A percentile compares a stretch with the other conserved stretches of the same genome.
Conservation (phyloP, 2,113 vertebrate species). For the Stegostoma tigrinum region DNA sequence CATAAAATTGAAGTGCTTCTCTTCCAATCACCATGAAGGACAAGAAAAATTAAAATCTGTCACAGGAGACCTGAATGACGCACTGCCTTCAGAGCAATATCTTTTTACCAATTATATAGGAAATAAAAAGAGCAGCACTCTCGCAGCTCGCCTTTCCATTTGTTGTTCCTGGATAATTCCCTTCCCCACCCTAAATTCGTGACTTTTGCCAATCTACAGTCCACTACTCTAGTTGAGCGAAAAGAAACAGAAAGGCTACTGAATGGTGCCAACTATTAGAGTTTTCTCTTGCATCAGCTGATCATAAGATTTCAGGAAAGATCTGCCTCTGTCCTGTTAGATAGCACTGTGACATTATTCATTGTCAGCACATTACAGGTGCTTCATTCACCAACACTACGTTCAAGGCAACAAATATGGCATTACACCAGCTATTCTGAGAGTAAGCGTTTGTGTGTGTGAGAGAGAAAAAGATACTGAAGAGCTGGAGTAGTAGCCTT, state of each 20-base stretch:
- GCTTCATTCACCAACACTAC: conserved; percentile 70
- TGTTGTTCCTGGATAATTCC: neutral
- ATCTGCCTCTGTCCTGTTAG: conserved; percentile 52
- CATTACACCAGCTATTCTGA: conserved; percentile 45
- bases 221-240: neutral
- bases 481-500: neutral
- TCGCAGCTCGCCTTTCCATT: neutral
- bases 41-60: conserved; percentile 37
- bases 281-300: conserved; percentile 46
- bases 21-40: conserved; percentile 36
- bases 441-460: conserved; percentile 46
- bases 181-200: neutral
- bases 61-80: conserved; percentile 34
- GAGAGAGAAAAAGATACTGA: neutral
- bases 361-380: conserved; percentile 60
- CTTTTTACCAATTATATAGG: conserved; percentile 30
- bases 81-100: conserved; percentile 8
- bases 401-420: conserved; percentile 55
- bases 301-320: conserved; percentile 51
- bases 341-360: conserved; percentile 67
- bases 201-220: neutral
- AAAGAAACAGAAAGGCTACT: conserved; percentile 20
- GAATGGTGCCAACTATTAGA: conserved; percentile 27
- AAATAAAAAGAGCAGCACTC: neutral
- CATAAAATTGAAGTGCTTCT: conserved; percentile 10